Conservation (phyloP, 1,140 invertebrate genomes). For the Trinorchestia longiramus region DNA sequence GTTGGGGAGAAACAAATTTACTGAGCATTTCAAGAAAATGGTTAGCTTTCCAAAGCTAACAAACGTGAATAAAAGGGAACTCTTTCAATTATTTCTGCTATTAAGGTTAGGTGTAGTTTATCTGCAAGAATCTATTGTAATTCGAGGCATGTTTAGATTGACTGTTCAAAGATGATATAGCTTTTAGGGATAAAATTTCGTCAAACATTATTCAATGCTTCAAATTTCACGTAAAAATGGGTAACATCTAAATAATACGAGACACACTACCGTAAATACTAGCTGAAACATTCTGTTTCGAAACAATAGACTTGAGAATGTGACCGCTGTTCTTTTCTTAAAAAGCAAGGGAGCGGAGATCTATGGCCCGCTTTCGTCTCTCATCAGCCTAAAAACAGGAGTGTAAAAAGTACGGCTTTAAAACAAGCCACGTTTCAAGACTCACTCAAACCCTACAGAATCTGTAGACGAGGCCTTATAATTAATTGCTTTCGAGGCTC, state of each 20-base stretch:
- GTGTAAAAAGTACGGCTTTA: conserved; percentile 28
- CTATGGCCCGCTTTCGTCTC: conserved; percentile 38
- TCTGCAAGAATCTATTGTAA: no score
- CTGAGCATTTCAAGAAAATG: neutral
- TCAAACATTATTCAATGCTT: neutral
- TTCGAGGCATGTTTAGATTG: no score
- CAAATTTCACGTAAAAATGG: neutral
- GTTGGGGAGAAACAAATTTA: neutral
- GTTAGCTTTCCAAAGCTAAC: neutral
- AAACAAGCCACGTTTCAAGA: conserved; percentile 14
- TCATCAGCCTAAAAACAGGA: conserved; percentile 34
- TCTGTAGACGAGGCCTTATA: conserved; percentile 26
- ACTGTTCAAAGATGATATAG: no score
- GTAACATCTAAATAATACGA: neutral
- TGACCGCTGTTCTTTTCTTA: neutral
- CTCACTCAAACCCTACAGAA: conserved; percentile 45
- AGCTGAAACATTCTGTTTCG: neutral
- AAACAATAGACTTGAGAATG: conserved; percentile 31
- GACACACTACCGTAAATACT: neutral
- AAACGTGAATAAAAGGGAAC: neutral
- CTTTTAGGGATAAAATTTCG: neutral
- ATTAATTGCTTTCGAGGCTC: conserved; percentile 46
- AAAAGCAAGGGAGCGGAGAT: conserved; percentile 43
- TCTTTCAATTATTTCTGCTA: no score
- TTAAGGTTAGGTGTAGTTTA: no score